phyloP scores from a whole-genome alignment of 1,140 invertebrate genomes.

The Ips nitidus region DNA sequence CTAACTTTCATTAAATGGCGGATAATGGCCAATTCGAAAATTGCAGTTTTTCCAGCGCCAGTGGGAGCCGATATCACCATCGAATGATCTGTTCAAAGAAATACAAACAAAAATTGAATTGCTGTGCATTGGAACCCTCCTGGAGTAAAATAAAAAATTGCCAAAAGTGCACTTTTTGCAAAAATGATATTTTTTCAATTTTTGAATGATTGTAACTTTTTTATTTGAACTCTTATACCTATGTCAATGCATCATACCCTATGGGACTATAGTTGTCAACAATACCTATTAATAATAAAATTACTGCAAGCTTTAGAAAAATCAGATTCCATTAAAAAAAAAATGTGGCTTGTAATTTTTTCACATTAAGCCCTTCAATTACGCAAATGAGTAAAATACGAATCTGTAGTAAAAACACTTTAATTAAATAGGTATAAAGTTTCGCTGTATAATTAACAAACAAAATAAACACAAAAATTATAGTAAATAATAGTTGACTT shows the following conservation, averaged over 20 bases:
- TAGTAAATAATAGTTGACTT: slow-evolving; percentile 36
- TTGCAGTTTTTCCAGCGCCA: slow-evolving; percentile 79
- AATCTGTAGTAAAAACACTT: no score
- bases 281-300: slow-evolving; percentile 13
- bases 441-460: not conserved
- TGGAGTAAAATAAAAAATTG: no score
- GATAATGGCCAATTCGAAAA: slow-evolving; percentile 80
- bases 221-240: no score
- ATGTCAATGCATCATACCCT: no score
- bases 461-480: slow-evolving; percentile 20
- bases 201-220: no score
- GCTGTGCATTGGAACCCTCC: not conserved
- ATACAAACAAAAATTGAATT: slow-evolving; percentile 19
- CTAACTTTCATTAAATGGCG: slow-evolving; percentile 61
- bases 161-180: no score
- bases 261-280: not conserved
- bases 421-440: no score
- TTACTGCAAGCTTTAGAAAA: no score
- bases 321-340: slow-evolving; percentile 12
- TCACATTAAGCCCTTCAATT: not conserved
- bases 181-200: no score
- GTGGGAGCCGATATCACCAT: slow-evolving; percentile 77
- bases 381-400: no score
- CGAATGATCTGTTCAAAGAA: slow-evolving; percentile 62
- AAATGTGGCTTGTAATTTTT: no score